Conservation (phyloP, 2,113 vertebrate species). For the Apus apus region DNA sequence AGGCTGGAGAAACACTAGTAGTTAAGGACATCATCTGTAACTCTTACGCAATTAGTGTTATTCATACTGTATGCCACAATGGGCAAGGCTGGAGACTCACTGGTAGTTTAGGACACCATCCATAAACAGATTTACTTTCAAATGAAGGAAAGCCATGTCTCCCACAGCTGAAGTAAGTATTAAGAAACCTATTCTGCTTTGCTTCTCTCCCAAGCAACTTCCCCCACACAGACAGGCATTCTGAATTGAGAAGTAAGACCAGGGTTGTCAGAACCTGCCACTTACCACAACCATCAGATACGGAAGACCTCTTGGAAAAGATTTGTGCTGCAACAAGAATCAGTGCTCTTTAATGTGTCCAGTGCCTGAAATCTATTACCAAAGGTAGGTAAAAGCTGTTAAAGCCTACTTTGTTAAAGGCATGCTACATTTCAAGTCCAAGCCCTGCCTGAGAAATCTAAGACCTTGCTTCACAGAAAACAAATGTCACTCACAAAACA, state of each 20-base stretch:
- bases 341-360: background rate
- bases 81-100: background rate
- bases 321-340: background rate
- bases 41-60: background rate
- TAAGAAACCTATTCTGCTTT: conserved; percentile 38
- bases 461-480: background rate
- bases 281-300: background rate
- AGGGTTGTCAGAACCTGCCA: conserved; percentile 2
- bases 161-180: conserved; percentile 13
- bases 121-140: conserved; percentile 35
- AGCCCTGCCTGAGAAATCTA: background rate
- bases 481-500: background rate
- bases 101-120: background rate
- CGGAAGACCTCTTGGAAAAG: background rate
- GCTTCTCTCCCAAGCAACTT: background rate
- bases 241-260: background rate
- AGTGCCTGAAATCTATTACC: background rate
- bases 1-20: too few relatives aligned
- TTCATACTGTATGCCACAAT: background rate
- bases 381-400: conserved; percentile 4
- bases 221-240: background rate
- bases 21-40: background rate
- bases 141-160: conserved; percentile 17
- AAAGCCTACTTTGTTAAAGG: background rate
- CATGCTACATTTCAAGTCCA: background rate